These are phyloP conservation scores for Chrysina gloriosa DNA, from an alignment of 2,888 invertebrate species.

Conservation along the genomic window DNA sequence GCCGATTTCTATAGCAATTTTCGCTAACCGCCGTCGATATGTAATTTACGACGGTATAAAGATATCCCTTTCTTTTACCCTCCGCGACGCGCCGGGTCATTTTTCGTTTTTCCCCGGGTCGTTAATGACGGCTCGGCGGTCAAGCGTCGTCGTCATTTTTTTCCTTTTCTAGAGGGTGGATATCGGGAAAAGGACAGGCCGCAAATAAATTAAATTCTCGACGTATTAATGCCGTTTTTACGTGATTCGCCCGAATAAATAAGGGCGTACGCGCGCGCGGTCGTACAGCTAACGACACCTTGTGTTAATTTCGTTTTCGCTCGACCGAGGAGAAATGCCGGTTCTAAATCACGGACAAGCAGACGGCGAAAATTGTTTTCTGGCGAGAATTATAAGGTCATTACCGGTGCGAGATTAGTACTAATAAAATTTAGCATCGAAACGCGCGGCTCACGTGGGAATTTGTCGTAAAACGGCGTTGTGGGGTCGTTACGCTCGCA, in stretches of 20 bases:
- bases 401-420: background rate
- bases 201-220: conserved; percentile 3
- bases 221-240: conserved; percentile 17
- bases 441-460: background rate
- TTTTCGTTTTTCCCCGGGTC: background rate
- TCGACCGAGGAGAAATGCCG: background rate
- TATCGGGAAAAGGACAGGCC: background rate
- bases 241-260: conserved; percentile 4
- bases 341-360: background rate
- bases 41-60: conserved; percentile 46
- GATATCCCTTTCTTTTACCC: conserved; percentile 34
- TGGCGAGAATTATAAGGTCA: conserved; percentile 6
- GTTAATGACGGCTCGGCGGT: conserved; percentile 5
- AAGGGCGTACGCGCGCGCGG: background rate
- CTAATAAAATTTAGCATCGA: background rate
- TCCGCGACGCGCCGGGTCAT: background rate
- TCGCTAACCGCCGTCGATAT: conserved; percentile 46
- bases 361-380: background rate
- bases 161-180: background rate
- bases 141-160: conserved; percentile 6
- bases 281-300: conserved; percentile 4
- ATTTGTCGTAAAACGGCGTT: background rate
- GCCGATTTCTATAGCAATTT: conserved; percentile 45
- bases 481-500: background rate
- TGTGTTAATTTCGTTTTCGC: conserved; percentile 8